Conservation (phyloP, 2,113 vertebrate species). For the Cololabis saira region DNA sequence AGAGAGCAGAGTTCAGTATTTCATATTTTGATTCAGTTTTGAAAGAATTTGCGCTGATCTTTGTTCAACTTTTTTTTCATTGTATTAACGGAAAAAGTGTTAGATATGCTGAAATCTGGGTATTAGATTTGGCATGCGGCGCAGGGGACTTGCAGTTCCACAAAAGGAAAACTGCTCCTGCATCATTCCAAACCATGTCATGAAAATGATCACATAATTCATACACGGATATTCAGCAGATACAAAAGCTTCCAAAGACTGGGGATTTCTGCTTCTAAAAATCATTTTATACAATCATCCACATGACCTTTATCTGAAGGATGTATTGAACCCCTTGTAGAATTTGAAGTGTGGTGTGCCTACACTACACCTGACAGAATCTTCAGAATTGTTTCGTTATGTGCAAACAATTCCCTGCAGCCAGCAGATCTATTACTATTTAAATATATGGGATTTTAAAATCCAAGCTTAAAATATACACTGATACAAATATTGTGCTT, state of each 20-base stretch:
- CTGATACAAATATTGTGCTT: no score
- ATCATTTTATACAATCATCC: neutral
- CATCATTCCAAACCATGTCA: neutral
- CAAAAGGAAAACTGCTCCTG: conserved; percentile 1
- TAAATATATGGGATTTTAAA: no score
- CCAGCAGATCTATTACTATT: no score
- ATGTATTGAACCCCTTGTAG: neutral
- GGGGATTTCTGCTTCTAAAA: neutral
- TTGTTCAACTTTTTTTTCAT: conserved; percentile 20
- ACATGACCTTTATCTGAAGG: neutral
- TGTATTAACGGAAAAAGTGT: conserved; percentile 1
- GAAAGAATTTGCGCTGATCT: conserved; percentile 27
- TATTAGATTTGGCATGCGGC: no score
- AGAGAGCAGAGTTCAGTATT: conserved; percentile 11
- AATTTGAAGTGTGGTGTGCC: neutral
- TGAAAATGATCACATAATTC: conserved; percentile 10
- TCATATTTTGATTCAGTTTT: conserved; percentile 12
- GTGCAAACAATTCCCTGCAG: no score
- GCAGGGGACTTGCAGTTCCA: no score
- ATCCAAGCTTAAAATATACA: no score
- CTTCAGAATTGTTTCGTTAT: no score
- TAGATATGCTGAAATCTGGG: conserved; percentile 7
- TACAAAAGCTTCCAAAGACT: neutral
- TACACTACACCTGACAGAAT: neutral
- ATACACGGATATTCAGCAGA: neutral